Base-by-base conservation (phyloP, 2,888 invertebrate species). In the Doris montereyensis region DNA sequence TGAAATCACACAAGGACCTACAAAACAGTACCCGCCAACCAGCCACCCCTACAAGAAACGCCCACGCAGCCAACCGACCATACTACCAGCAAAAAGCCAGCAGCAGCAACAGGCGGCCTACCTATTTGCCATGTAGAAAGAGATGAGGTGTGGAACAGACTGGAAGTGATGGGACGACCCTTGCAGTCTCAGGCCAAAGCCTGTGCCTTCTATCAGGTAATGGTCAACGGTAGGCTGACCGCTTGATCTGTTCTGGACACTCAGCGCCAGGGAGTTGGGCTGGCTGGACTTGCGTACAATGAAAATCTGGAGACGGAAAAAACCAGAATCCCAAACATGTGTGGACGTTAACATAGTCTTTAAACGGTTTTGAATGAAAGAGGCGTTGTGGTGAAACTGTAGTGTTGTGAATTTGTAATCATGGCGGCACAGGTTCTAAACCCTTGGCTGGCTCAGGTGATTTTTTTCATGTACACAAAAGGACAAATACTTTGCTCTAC, bases 201-300 rank as follows among this genome's bases (percentile, higher is more conserved):
- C 87, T 21, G 91, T 92, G 21, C 96, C 95, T 92, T 97, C 97
- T 85, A 98, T 96, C 87, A 98, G 94, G 93, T 98, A 98, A 92
- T 98, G 98, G 91, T 98, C 97, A 89, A 97, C 97, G 92, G 97
- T 97, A 8, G 96, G 96, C 1, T 96, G 96, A 88, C 95, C 96
- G 87, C 95, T 95, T 26, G 95, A 94, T 0, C 97, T 96, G 82
- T 97, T 93, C 79, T 97, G 95, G 70, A 98, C 97, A 71, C 97
- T 97, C 84, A 98, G 94, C 60, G 98, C 98, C 97, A 97, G 97
- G 76, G 97, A 97, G 87, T 96, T 95, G 62, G 95, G 94, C 91
- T 97, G 97, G 88, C 97, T 97, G 62, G 97, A 97, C 89, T 97
- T 96, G 70, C 98, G 94, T 58, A 98, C 97, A 74, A 98, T 96